These are phyloP conservation scores for Molorchus minor DNA, from an alignment of 2,888 invertebrate genomes.

Conservation along the genomic window DNA sequence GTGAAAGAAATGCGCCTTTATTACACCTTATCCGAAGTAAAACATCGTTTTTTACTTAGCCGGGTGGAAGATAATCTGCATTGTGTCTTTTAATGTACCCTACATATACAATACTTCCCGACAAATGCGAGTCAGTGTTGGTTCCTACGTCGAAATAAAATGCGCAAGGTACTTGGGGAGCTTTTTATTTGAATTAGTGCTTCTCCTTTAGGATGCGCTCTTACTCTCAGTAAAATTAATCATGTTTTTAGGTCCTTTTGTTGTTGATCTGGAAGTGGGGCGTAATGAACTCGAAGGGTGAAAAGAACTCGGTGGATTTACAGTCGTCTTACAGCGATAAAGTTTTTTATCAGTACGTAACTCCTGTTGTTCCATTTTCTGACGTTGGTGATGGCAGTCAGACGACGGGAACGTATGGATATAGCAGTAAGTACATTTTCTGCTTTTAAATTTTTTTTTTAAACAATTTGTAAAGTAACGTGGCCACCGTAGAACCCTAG, in stretches of 20 bases:
- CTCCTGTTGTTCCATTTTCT: constrained; percentile 22
- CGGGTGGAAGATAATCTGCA: constrained; percentile 24
- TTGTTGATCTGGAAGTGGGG: constrained; percentile 2
- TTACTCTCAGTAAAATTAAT: constrained; percentile 8
- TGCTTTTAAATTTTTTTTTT: no score
- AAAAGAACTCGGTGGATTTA: constrained; percentile 15
- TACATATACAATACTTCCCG: constrained; percentile 8
- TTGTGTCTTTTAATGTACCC: constrained; percentile 19
- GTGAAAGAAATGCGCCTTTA: constrained; percentile 17
- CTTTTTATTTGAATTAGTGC: constrained; percentile 6
- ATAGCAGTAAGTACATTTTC: constrained; percentile 13
- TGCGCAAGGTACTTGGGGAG: constrained; percentile 15
- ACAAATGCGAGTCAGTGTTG: constrained; percentile 6
- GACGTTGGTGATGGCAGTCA: constrained; percentile 10
- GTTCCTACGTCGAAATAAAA: constrained; percentile 5
- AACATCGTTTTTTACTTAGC: constrained; percentile 24
- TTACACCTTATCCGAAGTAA: constrained; percentile 16
- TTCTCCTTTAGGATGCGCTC: not conserved
- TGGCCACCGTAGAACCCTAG: no score
- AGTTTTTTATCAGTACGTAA: constrained; percentile 31
- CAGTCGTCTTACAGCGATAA: constrained; percentile 26
- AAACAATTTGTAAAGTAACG: no score
- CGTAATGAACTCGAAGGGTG: constrained; percentile 13
- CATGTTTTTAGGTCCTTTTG: constrained; percentile 6
- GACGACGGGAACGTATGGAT: not conserved